A percentile compares a stretch with the other conserved stretches of the same genome.
Evolutionary conservation across 2,888 invertebrate species (phyloP).

Genomic region (Tenodera sinensis): DNA sequence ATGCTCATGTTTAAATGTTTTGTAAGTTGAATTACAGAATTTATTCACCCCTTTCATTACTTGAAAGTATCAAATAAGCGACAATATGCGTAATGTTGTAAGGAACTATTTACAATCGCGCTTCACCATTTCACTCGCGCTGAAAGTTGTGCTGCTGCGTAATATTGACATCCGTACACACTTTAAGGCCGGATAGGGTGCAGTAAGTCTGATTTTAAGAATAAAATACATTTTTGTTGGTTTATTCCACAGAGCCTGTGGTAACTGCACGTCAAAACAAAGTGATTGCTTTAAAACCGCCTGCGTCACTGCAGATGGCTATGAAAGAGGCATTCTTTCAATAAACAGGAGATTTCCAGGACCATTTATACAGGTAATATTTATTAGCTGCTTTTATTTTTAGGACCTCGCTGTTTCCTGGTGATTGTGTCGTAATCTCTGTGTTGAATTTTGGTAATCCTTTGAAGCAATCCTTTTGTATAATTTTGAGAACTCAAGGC

Average conservation of each 20-base stretch:
- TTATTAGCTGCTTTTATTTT: not conserved
- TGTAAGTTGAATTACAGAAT: too few species aligned
- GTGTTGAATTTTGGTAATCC: not conserved
- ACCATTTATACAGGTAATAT: slow-evolving; percentile 47
- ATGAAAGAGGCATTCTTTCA: slow-evolving; percentile 46
- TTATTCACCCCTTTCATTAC: too few species aligned
- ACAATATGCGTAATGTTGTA: too few species aligned
- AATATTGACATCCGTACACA: too few species aligned
- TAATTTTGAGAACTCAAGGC: not conserved
- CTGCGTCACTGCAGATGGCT: slow-evolving; percentile 51
- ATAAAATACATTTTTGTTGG: not conserved
- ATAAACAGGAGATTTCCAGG: slow-evolving; percentile 50
- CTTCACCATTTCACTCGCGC: too few species aligned
- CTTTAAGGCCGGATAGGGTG: too few species aligned
- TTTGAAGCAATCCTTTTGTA: not conserved
- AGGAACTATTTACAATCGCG: too few species aligned
- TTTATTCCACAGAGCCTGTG: slow-evolving; percentile 22
- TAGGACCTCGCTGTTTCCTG: not conserved
- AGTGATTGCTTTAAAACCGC: slow-evolving; percentile 18
- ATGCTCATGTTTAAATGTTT: too few species aligned
- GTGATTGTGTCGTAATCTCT: not conserved
- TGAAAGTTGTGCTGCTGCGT: too few species aligned
- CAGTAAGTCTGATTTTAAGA: not conserved
- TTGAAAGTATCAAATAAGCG: too few species aligned
- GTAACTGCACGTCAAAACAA: slow-evolving; percentile 15